Conservation (phyloP, 1,140 invertebrate species). For the Drosophila pectinifera region DNA sequence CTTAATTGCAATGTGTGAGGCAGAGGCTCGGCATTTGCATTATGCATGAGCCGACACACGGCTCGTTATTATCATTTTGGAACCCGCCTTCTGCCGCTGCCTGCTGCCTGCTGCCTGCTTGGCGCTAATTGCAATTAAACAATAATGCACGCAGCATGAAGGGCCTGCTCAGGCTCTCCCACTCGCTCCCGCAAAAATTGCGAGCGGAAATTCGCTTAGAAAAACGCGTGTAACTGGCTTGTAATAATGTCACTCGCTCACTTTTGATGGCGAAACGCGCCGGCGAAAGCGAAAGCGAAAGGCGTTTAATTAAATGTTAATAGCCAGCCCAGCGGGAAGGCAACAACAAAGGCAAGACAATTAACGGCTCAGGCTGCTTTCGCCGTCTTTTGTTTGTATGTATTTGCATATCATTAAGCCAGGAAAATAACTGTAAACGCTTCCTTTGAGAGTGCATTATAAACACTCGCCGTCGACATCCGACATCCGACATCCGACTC, state of each 20-base stretch:
- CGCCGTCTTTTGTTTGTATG: constrained; percentile 62
- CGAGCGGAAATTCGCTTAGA: constrained; percentile 61
- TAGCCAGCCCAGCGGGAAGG: constrained; percentile 47
- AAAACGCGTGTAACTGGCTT: constrained; percentile 72
- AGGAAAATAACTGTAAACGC: constrained; percentile 60
- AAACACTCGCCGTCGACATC: constrained; percentile 53
- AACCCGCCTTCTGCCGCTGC: constrained; percentile 1
- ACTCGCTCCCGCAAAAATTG: not conserved
- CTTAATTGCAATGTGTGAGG: constrained; percentile 73
- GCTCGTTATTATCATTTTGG: constrained; percentile 65
- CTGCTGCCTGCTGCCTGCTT: constrained; percentile 15
- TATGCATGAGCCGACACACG: constrained; percentile 68
- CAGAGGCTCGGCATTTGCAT: constrained; percentile 60
- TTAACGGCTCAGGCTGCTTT: constrained; percentile 61
- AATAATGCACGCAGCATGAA: constrained; percentile 44
- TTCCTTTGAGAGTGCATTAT: constrained; percentile 68
- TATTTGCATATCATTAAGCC: constrained; percentile 81
- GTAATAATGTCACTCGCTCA: constrained; percentile 73
- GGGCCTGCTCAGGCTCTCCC: not conserved
- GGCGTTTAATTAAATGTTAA: constrained; percentile 82
- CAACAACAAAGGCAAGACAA: constrained; percentile 53
- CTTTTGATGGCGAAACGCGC: constrained; percentile 70
- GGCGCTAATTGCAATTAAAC: constrained; percentile 62
- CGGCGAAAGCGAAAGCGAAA: constrained; percentile 27
- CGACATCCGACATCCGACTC: constrained; percentile 23